Evolutionary conservation across 1,140 invertebrate genomes (phyloP).

Genomic region (Lepidurus packardi): DNA sequence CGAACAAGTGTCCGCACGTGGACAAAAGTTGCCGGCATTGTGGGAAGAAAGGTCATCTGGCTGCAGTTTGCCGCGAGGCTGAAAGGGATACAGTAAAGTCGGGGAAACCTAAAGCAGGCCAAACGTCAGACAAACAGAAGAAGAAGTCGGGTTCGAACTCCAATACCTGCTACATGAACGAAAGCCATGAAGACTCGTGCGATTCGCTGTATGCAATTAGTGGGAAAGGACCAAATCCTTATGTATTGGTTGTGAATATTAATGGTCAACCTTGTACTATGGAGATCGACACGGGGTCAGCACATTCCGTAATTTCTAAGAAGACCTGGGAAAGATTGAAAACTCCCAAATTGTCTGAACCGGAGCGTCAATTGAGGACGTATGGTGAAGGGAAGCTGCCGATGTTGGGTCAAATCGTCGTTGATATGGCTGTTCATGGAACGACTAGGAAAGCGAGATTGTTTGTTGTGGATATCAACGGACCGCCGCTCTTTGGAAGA

Average conservation of each 20-base stretch:
- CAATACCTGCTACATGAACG: not conserved
- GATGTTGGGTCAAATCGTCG: not conserved
- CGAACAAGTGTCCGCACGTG: no score
- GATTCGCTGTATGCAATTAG: not conserved
- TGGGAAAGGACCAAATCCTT: not conserved
- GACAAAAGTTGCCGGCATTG: no score
- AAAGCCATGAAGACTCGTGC: not conserved
- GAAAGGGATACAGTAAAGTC: no score
- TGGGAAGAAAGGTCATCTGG: no score
- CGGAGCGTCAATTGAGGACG: not conserved
- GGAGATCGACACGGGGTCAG: not conserved
- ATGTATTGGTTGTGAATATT: not conserved
- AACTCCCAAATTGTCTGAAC: not conserved
- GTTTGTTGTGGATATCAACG: not conserved
- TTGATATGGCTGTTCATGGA: not conserved
- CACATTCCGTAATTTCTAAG: not conserved
- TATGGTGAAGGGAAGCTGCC: not conserved
- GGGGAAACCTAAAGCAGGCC: no score
- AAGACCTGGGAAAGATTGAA: not conserved
- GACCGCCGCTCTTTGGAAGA: not conserved
- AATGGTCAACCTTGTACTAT: not conserved
- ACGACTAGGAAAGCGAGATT: not conserved
- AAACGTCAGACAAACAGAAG: no score
- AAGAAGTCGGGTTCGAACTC: no score
- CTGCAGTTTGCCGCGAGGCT: no score